phyloP scores from a whole-genome alignment of 2,888 invertebrate species.

The Caenorhabditis drosophilae region DNA sequence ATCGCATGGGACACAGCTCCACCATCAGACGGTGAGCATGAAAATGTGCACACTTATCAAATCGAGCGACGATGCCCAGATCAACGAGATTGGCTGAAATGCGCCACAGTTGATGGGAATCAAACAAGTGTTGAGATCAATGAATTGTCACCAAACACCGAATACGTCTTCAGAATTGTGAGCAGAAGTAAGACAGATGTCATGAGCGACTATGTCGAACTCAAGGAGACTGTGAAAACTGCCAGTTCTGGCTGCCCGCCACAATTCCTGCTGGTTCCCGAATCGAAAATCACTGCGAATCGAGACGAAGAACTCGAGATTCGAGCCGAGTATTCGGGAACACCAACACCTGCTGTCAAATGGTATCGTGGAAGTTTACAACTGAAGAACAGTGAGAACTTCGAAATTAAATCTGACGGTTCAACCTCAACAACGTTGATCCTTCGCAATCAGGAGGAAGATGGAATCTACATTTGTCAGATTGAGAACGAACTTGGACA shows the following conservation, averaged over 20 bases:
- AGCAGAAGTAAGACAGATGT: conserved; percentile 34
- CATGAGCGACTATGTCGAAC: conserved; percentile 22
- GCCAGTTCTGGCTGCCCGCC: conserved; percentile 35
- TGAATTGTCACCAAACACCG: conserved; percentile 49
- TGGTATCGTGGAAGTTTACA: conserved; percentile 36
- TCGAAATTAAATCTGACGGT: conserved; percentile 21
- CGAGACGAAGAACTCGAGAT: conserved; percentile 48
- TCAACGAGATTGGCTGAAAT: conserved; percentile 38
- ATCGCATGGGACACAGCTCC: conserved; percentile 37
- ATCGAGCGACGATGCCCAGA: conserved; percentile 56
- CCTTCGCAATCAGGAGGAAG: conserved; percentile 66
- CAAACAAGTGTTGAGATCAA: conserved; percentile 33
- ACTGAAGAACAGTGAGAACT: conserved; percentile 21
- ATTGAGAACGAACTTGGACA: conserved; percentile 70
- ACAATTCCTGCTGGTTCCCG: conserved; percentile 23
- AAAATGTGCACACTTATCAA: conserved; percentile 38
- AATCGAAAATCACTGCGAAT: conserved; percentile 24
- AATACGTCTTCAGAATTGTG: conserved; percentile 54
- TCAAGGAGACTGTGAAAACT: conserved; percentile 38
- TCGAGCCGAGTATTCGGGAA: conserved; percentile 29
- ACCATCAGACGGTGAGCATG: conserved; percentile 23
- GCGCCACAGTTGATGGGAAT: conserved; percentile 30
- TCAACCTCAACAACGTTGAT: conserved; percentile 67
- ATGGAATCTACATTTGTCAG: conserved; percentile 70
- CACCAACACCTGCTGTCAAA: conserved; percentile 32